Conservation (phyloP, 2,113 vertebrate species). For the Sphyrna mokarran region DNA sequence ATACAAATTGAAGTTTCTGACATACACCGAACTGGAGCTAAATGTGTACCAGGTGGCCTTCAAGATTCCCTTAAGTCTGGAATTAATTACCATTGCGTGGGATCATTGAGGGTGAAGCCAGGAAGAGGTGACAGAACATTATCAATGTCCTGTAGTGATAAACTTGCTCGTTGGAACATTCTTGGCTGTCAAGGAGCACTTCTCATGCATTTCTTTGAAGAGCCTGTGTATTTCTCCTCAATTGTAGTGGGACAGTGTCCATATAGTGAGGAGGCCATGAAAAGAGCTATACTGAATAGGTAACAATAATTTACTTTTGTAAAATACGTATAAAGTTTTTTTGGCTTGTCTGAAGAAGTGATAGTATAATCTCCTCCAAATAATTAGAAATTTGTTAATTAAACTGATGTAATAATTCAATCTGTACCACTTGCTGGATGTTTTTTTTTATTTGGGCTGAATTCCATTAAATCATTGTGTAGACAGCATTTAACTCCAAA, state of each 20-base stretch:
- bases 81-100: slow-evolving; percentile 65
- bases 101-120: slow-evolving; percentile 77
- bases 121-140: slow-evolving; percentile 78
- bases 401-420: background rate
- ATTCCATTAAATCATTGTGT: background rate
- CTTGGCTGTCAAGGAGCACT: slow-evolving; percentile 88
- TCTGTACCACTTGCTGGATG: background rate
- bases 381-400: background rate
- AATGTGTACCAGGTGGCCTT: slow-evolving; percentile 69
- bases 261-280: slow-evolving; percentile 67
- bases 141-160: slow-evolving; percentile 93
- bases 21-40: slow-evolving; percentile 82
- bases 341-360: background rate
- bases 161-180: slow-evolving; percentile 75
- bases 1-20: slow-evolving; percentile 48
- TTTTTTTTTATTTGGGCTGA: background rate
- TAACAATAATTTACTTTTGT: slow-evolving; percentile 43
- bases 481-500: background rate
- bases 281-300: slow-evolving; percentile 70
- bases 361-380: background rate
- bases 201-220: slow-evolving; percentile 79
- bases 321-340: background rate
- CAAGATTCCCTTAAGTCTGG: slow-evolving; percentile 63
- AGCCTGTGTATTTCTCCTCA: slow-evolving; percentile 69
- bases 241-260: slow-evolving; percentile 80